A percentile compares a stretch with the other conserved stretches of the same genome.
Conservation (phyloP, 2,113 vertebrate genomes). For the Sorex araneus region DNA sequence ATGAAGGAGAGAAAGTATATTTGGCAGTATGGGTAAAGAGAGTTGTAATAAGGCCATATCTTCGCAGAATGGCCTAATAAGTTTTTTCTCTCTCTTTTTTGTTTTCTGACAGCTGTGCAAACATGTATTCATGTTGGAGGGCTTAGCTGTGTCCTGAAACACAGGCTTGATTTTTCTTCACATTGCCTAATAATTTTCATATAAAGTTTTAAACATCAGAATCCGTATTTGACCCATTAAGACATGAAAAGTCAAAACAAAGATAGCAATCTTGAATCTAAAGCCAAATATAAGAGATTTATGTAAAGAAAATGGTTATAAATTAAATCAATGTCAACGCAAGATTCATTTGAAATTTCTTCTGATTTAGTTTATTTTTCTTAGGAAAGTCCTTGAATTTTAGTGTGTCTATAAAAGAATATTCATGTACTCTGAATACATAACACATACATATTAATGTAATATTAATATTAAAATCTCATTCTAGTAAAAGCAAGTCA, state of each 20-base stretch:
- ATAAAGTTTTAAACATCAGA: not conserved
- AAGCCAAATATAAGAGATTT: constrained; percentile 20
- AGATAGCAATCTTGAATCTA: constrained; percentile 17
- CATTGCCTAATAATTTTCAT: not conserved
- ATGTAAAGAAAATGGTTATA: constrained; percentile 29
- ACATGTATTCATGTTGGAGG: not conserved
- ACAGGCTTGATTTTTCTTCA: constrained; percentile 18
- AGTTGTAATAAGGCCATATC: not conserved
- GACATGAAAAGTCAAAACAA: constrained; percentile 2
- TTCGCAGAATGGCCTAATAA: not conserved
- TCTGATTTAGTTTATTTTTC: constrained; percentile 35
- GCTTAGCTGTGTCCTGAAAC: not conserved
- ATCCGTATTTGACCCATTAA: constrained; percentile 30
- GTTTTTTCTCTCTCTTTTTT: not conserved
- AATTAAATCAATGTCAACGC: constrained; percentile 1
- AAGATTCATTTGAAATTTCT: constrained; percentile 34
- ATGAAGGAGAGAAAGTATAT: not conserved
- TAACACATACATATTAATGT: constrained; percentile 18
- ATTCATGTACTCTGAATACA: not conserved
- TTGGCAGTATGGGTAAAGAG: not conserved
- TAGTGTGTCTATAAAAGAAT: constrained; percentile 21
- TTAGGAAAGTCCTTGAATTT: not conserved
- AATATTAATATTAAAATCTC: constrained; percentile 33
- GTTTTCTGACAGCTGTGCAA: not conserved
- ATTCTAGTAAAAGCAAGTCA: constrained; percentile 26